Evolutionary conservation across 1,140 invertebrate species (phyloP).

Genomic region (Monochamus saltuarius): DNA sequence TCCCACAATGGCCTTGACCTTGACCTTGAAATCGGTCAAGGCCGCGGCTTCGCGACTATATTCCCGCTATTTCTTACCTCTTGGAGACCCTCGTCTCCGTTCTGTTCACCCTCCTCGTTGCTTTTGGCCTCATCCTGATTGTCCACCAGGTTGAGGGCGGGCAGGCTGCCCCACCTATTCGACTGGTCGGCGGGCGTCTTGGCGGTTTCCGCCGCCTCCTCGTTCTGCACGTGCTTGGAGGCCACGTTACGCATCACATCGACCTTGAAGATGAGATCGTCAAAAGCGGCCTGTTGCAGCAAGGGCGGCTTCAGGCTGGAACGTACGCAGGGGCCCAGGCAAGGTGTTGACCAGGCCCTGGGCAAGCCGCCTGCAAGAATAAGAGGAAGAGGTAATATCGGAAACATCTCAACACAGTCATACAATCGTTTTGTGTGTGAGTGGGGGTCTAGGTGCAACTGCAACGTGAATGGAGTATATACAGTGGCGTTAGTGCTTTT

Average conservation of each 20-base stretch:
- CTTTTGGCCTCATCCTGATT: conserved; percentile 20
- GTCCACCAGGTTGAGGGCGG: conserved; percentile 29
- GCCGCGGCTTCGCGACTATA: not conserved
- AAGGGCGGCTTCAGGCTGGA: conserved; percentile 64
- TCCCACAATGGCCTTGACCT: not conserved
- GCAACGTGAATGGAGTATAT: no score
- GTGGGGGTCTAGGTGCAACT: no score
- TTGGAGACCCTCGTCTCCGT: conserved; percentile 42
- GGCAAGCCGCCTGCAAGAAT: conserved; percentile 44
- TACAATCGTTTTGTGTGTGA: no score
- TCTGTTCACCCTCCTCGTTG: conserved; percentile 31
- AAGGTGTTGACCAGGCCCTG: conserved; percentile 49
- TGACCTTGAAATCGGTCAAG: not conserved
- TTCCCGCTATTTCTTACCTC: conserved; percentile 33
- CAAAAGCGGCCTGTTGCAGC: conserved; percentile 82
- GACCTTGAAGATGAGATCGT: conserved; percentile 76
- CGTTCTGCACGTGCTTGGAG: conserved; percentile 63
- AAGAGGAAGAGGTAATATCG: not conserved
- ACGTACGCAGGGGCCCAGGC: conserved; percentile 55
- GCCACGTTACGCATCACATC: conserved; percentile 83
- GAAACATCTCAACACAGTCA: no score
- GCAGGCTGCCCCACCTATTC: conserved; percentile 56
- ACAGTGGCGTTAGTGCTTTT: no score
- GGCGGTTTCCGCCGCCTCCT: conserved; percentile 68
- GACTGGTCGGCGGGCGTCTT: conserved; percentile 44